These are phyloP conservation scores for Chaetodon trifascialis DNA, from an alignment of 2,113 vertebrate species.

Conservation along the genomic window DNA sequence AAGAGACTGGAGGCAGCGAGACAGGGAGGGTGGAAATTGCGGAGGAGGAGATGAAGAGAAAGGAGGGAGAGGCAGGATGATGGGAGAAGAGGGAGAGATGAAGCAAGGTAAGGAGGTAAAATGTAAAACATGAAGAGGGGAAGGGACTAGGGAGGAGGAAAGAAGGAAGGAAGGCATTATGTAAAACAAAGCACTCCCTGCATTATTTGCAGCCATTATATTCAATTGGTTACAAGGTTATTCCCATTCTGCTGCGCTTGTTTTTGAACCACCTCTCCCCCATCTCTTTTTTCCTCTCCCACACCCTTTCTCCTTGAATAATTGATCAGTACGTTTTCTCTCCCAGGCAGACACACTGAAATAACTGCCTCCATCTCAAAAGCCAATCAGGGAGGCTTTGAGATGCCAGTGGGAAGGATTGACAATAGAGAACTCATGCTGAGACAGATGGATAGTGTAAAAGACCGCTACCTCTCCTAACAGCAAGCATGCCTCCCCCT, in stretches of 20 bases:
- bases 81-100: constrained; percentile 18
- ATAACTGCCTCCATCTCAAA: constrained; percentile 63
- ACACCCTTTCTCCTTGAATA: constrained; percentile 75
- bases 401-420: constrained; percentile 43
- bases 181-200: neutral
- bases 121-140: constrained; percentile 11
- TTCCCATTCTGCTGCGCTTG: constrained; percentile 33
- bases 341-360: constrained; percentile 63
- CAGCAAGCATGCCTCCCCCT: constrained; percentile 6
- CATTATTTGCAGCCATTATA: constrained; percentile 17
- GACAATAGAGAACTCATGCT: constrained; percentile 30
- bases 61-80: constrained; percentile 27
- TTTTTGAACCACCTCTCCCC: constrained; percentile 24
- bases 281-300: constrained; percentile 44
- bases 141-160: neutral
- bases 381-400: constrained; percentile 48
- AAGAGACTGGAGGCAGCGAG: constrained; percentile 36
- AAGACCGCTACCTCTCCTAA: constrained; percentile 9
- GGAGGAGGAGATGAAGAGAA: constrained; percentile 51
- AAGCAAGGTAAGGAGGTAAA: neutral
- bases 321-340: constrained; percentile 80
- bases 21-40: constrained; percentile 36
- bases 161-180: neutral
- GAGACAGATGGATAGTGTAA: constrained; percentile 41
- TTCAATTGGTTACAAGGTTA: constrained; percentile 37